Percentiles rank a stretch among this genome's conserved stretches.
These are phyloP conservation scores for Ophion ellenae DNA, from an alignment of 2,888 invertebrate genomes.

Conservation along the genomic window DNA sequence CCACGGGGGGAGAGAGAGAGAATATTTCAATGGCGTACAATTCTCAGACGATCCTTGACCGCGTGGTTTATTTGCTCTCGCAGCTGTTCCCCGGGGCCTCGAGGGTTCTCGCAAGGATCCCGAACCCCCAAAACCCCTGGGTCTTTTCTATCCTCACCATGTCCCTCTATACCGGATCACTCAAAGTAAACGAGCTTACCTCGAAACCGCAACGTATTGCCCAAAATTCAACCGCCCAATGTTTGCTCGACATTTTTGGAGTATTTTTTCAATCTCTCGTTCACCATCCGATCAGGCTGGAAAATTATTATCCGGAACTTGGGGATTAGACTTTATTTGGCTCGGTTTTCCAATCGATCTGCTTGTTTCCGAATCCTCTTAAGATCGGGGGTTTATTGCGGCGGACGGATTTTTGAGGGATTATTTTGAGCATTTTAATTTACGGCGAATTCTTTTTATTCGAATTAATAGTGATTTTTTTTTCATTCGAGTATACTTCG, in stretches of 20 bases:
- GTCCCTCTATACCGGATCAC: background rate
- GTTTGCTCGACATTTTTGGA: too few species aligned
- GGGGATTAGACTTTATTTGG: too few species aligned
- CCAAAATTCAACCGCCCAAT: background rate
- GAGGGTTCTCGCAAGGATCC: slow-evolving; percentile 72
- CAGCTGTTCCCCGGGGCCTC: slow-evolving; percentile 75
- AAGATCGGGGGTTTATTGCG: too few species aligned
- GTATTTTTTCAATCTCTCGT: too few species aligned
- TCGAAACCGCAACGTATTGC: background rate
- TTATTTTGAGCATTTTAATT: background rate
- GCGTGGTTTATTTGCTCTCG: slow-evolving; percentile 77
- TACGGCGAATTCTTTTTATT: background rate
- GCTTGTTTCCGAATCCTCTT: too few species aligned
- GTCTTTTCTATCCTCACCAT: slow-evolving; percentile 46
- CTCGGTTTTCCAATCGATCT: too few species aligned
- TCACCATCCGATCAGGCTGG: too few species aligned
- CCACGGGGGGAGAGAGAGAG: background rate
- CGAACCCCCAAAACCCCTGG: slow-evolving; percentile 67
- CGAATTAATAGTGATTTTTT: background rate
- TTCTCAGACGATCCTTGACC: slow-evolving; percentile 67
- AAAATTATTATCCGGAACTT: too few species aligned
- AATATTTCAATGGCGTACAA: slow-evolving; percentile 43
- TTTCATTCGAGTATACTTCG: background rate
- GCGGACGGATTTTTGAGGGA: too few species aligned
- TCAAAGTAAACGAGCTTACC: background rate